Base-by-base conservation (phyloP, 2,113 vertebrate genomes). In the Nannobrachium achirus region DNA sequence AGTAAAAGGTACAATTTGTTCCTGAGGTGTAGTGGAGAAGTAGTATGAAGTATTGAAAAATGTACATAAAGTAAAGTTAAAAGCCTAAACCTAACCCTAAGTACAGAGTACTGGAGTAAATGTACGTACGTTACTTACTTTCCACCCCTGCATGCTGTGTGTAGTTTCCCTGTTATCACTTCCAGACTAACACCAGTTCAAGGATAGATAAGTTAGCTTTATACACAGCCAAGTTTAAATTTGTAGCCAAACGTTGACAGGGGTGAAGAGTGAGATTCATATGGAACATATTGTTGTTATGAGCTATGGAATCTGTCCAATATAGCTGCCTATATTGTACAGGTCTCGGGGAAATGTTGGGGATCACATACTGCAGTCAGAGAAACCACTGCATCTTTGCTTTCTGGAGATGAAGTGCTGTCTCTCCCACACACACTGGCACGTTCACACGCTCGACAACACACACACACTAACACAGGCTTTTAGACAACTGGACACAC, bases 271-370 rank as follows among this genome's bases (percentile, higher is more conserved):
- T 57, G 60, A 71, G 78, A 77, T 73, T 80, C 83, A 84, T 86
- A 75, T 76, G 74, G 83, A 89, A 85, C 88, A 83, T 80, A 80
- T 80, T 86, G 83, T 83, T 84, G 79, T 84, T 86, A 86, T 77
- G 88, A 83, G 81, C 14, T 0, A 55, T 83, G 83, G 82, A 88
- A 60, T 63, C 46, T 41, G 69, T 88, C 83, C 88, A 88, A 33
- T 33, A 33, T 33, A 33, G 82, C 87, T 83, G 81, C 85, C 78
- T 33, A 33, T 33, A 33, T 33, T 33, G 25, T 57, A 72, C 65
- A 65, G 73, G 76, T 69, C 15, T 44, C 16, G 57, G 80, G n/a
- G 74, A 83, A 80, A 88, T 73, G 72, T 58, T 52, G 64, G 50
- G 69, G 63, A 73, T 80, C 72, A 69, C 55, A 70, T 71, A 73